These are phyloP conservation scores for Cephalopachus bancanus DNA, from an alignment of 2,797 vertebrate genomes.

Conservation along the genomic window DNA sequence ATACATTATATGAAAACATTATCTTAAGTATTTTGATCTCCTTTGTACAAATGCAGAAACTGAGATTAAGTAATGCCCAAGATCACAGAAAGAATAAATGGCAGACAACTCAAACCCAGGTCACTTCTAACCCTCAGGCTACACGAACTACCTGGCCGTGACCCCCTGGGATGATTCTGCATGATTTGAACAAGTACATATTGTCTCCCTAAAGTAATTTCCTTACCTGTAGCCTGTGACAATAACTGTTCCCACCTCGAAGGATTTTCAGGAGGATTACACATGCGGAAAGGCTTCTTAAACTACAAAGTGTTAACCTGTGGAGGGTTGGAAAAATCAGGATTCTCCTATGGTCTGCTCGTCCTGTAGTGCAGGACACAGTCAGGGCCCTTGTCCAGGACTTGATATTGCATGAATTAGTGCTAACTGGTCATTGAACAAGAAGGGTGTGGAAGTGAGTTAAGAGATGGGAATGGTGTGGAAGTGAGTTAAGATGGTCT, in stretches of 20 bases:
- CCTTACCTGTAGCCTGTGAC: not conserved
- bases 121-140: not conserved
- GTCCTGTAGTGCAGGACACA: not conserved
- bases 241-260: constrained; percentile 1
- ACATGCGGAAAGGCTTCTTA: not conserved
- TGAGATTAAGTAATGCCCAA: not conserved
- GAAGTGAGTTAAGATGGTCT: not conserved
- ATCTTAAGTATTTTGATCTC: not conserved
- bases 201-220: not conserved
- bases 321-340: not conserved
- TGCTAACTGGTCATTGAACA: not conserved
- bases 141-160: not conserved
- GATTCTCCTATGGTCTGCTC: not conserved
- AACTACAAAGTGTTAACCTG: not conserved
- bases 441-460: not conserved
- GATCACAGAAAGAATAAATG: constrained; percentile 24
- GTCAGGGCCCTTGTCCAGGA: not conserved
- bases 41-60: constrained; percentile 1
- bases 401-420: not conserved
- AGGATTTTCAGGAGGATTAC: not conserved
- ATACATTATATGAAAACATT: constrained; percentile 35
- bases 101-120: not conserved
- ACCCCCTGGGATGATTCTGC: not conserved
- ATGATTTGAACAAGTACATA: not conserved
- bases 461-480: not conserved